These are phyloP conservation scores for Onychomys arenicola DNA, from an alignment of 2,797 vertebrate species.

Conservation along the genomic window DNA sequence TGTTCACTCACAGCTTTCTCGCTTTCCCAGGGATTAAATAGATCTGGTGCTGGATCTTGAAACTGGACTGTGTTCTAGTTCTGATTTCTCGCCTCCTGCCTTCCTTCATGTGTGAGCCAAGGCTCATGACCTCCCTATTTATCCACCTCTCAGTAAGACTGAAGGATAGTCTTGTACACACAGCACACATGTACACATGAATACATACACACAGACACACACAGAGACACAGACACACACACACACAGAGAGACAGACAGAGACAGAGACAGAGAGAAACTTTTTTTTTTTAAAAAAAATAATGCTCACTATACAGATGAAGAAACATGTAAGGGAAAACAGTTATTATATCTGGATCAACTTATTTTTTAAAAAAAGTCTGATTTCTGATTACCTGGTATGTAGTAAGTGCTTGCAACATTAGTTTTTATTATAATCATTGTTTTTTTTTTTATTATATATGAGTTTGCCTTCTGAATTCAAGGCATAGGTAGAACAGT, in stretches of 20 bases:
- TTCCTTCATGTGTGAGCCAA: neutral
- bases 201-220: neutral
- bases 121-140: neutral
- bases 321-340: neutral
- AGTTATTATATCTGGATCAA: conserved; percentile 4
- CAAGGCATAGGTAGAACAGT: neutral
- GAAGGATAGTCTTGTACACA: too few relatives aligned
- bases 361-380: neutral
- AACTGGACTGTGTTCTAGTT: neutral
- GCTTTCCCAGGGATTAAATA: neutral
- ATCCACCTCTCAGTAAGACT: neutral
- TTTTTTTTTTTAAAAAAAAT: neutral
- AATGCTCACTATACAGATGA: neutral
- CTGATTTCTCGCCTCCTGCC: neutral
- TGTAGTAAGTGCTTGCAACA: neutral
- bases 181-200: neutral
- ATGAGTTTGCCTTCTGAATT: conserved; percentile 2
- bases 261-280: neutral
- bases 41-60: neutral
- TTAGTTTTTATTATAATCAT: neutral
- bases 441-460: conserved; percentile 39
- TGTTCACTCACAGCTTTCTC: neutral
- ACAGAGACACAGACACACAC: too few relatives aligned
- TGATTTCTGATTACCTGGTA: neutral
- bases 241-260: too few relatives aligned